Percentiles rank a stretch among this genome's conserved stretches.
phyloP scores from a whole-genome alignment of 1,140 invertebrate genomes.

The Eciton burchellii region DNA sequence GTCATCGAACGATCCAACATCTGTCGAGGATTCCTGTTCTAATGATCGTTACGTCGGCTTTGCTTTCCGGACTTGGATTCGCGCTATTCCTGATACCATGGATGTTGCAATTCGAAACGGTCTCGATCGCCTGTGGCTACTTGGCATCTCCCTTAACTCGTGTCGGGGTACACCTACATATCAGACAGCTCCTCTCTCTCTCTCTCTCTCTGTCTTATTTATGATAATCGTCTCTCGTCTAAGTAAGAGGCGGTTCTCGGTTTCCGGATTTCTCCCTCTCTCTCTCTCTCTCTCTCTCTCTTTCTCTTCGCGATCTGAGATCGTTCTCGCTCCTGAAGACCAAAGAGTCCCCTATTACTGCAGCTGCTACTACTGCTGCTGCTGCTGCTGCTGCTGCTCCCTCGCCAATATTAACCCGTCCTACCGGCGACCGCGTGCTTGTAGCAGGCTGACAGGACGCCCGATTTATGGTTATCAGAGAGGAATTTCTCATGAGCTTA shows the following conservation, averaged over 20 bases:
- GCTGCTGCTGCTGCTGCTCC: background rate
- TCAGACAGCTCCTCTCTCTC: constrained; percentile 46
- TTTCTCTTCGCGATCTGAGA: constrained; percentile 18
- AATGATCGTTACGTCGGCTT: too few relatives aligned
- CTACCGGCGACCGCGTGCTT: constrained; percentile 30
- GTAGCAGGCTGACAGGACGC: constrained; percentile 23
- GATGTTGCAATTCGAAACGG: background rate
- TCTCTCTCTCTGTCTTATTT: constrained; percentile 71
- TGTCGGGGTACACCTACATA: constrained; percentile 38
- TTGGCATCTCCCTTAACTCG: background rate
- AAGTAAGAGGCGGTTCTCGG: constrained; percentile 50
- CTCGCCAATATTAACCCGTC: constrained; percentile 65
- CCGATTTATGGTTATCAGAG: constrained; percentile 65
- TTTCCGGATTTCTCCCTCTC: constrained; percentile 49
- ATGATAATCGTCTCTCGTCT: constrained; percentile 67
- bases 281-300: constrained; percentile 16
- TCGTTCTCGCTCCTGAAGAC: constrained; percentile 31
- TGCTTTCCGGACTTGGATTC: background rate
- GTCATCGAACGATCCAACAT: too few relatives aligned
- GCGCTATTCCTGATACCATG: background rate
- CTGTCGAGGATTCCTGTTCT: too few relatives aligned
- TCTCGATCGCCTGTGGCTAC: background rate
- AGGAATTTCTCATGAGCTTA: constrained; percentile 58
- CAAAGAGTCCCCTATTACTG: constrained; percentile 1
- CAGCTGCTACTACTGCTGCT: background rate